These are phyloP conservation scores for Osmerus eperlanus DNA, from an alignment of 2,113 vertebrate species.

Conservation along the genomic window DNA sequence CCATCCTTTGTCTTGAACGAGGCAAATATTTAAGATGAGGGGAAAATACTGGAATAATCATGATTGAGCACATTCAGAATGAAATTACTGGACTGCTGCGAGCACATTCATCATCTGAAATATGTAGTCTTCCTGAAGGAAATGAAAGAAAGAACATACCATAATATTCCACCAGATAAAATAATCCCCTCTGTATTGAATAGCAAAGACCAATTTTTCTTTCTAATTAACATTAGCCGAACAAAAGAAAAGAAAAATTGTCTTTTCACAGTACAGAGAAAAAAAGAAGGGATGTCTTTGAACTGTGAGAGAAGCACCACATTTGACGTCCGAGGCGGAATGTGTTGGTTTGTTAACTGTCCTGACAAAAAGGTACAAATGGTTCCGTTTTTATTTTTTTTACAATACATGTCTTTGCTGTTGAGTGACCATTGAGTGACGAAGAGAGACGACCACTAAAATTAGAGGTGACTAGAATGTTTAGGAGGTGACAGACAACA, in stretches of 20 bases:
- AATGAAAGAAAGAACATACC: slow-evolving; percentile 45
- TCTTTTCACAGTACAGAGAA: slow-evolving; percentile 13
- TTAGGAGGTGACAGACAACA: slow-evolving; percentile 53
- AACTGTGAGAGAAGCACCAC: slow-evolving; percentile 7
- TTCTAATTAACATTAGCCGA: slow-evolving; percentile 46
- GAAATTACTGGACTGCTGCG: slow-evolving; percentile 52
- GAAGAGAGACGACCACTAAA: slow-evolving; percentile 40
- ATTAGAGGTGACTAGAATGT: slow-evolving; percentile 1
- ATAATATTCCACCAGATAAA: slow-evolving; percentile 38
- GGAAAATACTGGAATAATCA: slow-evolving; percentile 43
- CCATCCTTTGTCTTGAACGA: background rate
- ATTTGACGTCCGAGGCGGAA: slow-evolving; percentile 11
- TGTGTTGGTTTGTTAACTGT: slow-evolving; percentile 23
- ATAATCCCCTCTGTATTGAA: slow-evolving; percentile 39
- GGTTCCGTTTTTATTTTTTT: slow-evolving; percentile 43
- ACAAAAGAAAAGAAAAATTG: slow-evolving; percentile 11
- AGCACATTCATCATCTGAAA: slow-evolving; percentile 57
- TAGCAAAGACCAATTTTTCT: slow-evolving; percentile 31
- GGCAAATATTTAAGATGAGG: slow-evolving; percentile 12
- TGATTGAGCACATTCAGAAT: slow-evolving; percentile 33
- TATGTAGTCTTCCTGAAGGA: slow-evolving; percentile 58
- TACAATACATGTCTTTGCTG: slow-evolving; percentile 45
- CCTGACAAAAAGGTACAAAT: slow-evolving; percentile 51
- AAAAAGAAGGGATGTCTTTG: slow-evolving; percentile 23
- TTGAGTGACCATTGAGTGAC: slow-evolving; percentile 35